Evolutionary conservation across 92 coral and sea anemone genomes (phyloP).

Genomic region (Micromussa lordhowensis): DNA sequence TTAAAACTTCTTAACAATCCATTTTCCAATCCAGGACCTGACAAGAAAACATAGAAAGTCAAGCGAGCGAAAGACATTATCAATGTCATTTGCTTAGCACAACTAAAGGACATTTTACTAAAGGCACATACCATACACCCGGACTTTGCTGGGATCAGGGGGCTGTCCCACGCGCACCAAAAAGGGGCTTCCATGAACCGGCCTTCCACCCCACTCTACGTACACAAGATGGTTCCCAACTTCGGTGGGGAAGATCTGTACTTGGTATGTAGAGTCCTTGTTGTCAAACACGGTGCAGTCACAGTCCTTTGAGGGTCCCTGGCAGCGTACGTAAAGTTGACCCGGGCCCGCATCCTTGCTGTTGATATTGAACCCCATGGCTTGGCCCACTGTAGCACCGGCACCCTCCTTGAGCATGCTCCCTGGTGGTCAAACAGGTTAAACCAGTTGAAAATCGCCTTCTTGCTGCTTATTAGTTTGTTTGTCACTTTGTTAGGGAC

Average conservation of each 20-base stretch:
- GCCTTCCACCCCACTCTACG: constrained; percentile 92
- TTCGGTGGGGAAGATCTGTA: constrained; percentile 90
- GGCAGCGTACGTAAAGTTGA: constrained; percentile 89
- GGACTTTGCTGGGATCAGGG: constrained; percentile 79
- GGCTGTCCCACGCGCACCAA: constrained; percentile 90
- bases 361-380: constrained; percentile 86
- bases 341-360: constrained; percentile 93
- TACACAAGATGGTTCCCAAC: constrained; percentile 87
- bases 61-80: no score
- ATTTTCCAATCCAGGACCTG: constrained; percentile 91
- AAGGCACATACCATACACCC: constrained; percentile 62
- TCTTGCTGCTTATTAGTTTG: neutral
- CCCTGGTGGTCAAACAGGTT: constrained; percentile 35
- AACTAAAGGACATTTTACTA: neutral
- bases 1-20: constrained; percentile 81
- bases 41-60: neutral
- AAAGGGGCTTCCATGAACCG: constrained; percentile 97
- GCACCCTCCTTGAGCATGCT: constrained; percentile 60
- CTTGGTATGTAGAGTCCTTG: constrained; percentile 89
- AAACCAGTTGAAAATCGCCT: neutral
- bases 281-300: constrained; percentile 93
- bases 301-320: constrained; percentile 93
- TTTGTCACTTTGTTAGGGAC: neutral
- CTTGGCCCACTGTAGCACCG: constrained; percentile 76
- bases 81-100: neutral